Percentiles rank a stretch among this genome's conserved stretches.
Conservation (phyloP, 2,797 vertebrate species). For the Iguana delicatissima region DNA sequence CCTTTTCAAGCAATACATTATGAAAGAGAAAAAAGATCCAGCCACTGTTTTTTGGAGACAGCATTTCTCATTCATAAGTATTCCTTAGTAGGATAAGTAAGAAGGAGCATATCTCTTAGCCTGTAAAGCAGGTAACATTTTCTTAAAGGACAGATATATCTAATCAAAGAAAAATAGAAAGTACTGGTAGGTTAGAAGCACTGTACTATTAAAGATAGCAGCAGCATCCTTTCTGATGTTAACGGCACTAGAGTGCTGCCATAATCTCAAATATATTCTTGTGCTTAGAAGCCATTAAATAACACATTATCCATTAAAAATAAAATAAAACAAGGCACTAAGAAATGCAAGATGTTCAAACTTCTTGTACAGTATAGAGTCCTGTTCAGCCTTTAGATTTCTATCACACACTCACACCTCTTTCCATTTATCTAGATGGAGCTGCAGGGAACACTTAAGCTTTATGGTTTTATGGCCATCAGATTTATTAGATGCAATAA, state of each 20-base stretch:
- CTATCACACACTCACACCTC: constrained; percentile 13
- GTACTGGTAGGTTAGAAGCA: neutral
- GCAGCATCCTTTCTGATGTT: neutral
- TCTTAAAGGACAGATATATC: neutral
- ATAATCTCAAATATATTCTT: neutral
- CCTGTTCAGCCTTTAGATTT: constrained; percentile 3
- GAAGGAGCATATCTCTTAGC: neutral
- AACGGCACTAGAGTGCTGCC: neutral
- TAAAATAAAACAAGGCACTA: constrained; percentile 44
- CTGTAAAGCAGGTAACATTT: neutral
- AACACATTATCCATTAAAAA: constrained; percentile 31
- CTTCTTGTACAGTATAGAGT: neutral
- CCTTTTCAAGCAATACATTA: neutral
- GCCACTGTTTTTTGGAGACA: neutral
- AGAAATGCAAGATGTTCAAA: constrained; percentile 25
- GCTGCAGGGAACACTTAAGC: constrained; percentile 22
- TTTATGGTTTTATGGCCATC: constrained; percentile 31
- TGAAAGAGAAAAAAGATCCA: neutral
- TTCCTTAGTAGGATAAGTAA: neutral
- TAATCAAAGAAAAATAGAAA: neutral
- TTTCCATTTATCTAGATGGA: neutral
- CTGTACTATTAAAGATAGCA: neutral
- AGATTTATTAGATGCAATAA: constrained; percentile 44
- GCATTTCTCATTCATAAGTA: neutral
- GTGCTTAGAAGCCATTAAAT: constrained; percentile 10